Evolutionary conservation across 2,113 vertebrate species (phyloP).

Genomic region (Sialia sialis): DNA sequence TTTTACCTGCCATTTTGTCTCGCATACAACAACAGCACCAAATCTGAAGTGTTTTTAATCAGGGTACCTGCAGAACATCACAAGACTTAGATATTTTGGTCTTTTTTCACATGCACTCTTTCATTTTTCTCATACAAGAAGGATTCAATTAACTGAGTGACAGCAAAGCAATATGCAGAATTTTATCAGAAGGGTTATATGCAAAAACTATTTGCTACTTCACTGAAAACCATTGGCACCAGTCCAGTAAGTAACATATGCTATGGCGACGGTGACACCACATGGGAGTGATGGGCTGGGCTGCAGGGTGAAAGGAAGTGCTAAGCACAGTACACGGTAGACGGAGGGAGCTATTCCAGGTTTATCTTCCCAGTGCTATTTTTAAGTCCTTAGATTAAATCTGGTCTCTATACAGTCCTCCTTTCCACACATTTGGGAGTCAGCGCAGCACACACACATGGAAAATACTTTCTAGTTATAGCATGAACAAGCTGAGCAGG

Average conservation of each 20-base stretch:
- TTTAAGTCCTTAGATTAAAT: constrained; percentile 49
- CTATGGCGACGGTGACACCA: constrained; percentile 5
- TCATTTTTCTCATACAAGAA: constrained; percentile 26
- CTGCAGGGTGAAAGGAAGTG: constrained; percentile 37
- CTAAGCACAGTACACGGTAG: constrained; percentile 9
- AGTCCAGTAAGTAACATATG: constrained; percentile 63
- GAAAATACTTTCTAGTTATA: neutral
- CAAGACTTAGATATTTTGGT: neutral
- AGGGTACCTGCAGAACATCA: neutral
- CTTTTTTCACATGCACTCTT: neutral
- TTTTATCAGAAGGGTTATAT: constrained; percentile 66
- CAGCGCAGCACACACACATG: neutral
- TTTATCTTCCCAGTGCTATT: constrained; percentile 14
- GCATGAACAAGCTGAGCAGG: neutral
- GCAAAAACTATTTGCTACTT: constrained; percentile 63
- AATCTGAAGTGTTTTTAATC: constrained; percentile 5
- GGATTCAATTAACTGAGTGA: constrained; percentile 50
- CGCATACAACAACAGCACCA: neutral
- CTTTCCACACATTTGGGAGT: neutral
- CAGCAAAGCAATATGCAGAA: constrained; percentile 48
- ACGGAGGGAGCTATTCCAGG: constrained; percentile 20
- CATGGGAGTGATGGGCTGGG: constrained; percentile 34
- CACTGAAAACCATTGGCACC: constrained; percentile 64
- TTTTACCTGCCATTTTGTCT: neutral
- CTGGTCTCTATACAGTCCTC: neutral